A percentile compares a stretch with the other conserved stretches of the same genome.
These are phyloP conservation scores for Pyralis farinalis DNA, from an alignment of 2,888 invertebrate genomes.

Conservation along the genomic window DNA sequence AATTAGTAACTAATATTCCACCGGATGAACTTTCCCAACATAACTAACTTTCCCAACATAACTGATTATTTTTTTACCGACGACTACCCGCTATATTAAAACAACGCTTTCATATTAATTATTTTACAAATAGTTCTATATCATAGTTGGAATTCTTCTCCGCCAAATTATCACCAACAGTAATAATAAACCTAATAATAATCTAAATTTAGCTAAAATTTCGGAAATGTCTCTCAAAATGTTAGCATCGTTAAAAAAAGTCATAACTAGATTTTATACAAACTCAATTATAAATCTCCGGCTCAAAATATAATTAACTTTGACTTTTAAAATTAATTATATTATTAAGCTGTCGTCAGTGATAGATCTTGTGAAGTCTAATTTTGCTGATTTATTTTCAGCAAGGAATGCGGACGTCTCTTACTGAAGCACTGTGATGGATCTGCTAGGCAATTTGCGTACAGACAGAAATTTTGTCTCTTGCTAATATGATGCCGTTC, in stretches of 20 bases:
- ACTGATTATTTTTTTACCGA: no score
- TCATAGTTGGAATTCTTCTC: no score
- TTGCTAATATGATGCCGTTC: constrained; percentile 21
- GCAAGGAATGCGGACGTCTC: constrained; percentile 56
- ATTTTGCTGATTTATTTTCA: constrained; percentile 64
- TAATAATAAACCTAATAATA: no score
- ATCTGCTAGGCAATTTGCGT: constrained; percentile 34
- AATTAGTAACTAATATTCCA: no score
- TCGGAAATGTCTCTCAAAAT: no score
- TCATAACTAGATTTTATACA: neutral
- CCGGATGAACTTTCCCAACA: no score
- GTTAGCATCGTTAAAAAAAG: neutral
- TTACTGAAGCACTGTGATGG: constrained; percentile 55
- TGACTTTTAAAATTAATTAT: constrained; percentile 3
- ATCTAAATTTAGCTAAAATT: no score
- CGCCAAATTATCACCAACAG: no score
- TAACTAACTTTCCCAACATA: no score
- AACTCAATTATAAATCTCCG: neutral
- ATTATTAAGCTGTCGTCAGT: constrained; percentile 2
- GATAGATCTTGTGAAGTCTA: constrained; percentile 16
- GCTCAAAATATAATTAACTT: neutral
- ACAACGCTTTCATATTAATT: no score
- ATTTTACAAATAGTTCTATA: no score
- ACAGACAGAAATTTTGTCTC: constrained; percentile 34
- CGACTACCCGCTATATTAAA: no score